These are phyloP conservation scores for Corythornis madagascariensis DNA, from an alignment of 2,113 vertebrate genomes.

Conservation along the genomic window DNA sequence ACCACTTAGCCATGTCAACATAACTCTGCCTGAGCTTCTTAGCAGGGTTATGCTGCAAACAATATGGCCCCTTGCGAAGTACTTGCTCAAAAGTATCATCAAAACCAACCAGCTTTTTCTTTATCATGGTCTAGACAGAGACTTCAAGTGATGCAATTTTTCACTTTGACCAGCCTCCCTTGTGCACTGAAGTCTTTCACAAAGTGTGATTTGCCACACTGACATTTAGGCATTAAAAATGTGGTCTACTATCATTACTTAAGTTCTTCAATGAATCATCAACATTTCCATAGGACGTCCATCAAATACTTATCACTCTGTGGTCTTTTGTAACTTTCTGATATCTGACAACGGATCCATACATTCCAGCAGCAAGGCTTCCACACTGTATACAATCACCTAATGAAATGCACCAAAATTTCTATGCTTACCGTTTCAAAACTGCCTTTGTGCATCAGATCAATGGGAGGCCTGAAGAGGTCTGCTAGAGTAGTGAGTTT, in stretches of 20 bases:
- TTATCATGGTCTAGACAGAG: fast-evolving
- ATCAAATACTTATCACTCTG: not conserved
- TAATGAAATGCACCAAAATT: not conserved
- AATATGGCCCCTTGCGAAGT: not conserved
- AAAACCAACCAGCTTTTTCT: not conserved
- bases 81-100: not conserved
- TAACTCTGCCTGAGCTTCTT: not conserved
- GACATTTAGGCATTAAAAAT: fast-evolving
- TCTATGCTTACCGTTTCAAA: conserved; percentile 92
- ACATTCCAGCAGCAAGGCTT: not conserved
- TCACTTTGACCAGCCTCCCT: not conserved
- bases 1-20: fast-evolving
- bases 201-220: not conserved
- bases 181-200: not conserved
- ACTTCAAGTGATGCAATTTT: not conserved
- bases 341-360: fast-evolving
- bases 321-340: not conserved
- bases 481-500: conserved; percentile 97
- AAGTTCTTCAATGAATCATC: not conserved
- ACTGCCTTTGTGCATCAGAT: conserved; percentile 99
- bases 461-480: conserved; percentile 97
- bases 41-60: not conserved
- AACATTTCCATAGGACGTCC: not conserved
- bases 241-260: not conserved
- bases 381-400: not conserved